Percentiles rank a stretch among this genome's conserved stretches.
phyloP scores from a whole-genome alignment of 2,113 vertebrate genomes.

The Vulpes lagopus region DNA sequence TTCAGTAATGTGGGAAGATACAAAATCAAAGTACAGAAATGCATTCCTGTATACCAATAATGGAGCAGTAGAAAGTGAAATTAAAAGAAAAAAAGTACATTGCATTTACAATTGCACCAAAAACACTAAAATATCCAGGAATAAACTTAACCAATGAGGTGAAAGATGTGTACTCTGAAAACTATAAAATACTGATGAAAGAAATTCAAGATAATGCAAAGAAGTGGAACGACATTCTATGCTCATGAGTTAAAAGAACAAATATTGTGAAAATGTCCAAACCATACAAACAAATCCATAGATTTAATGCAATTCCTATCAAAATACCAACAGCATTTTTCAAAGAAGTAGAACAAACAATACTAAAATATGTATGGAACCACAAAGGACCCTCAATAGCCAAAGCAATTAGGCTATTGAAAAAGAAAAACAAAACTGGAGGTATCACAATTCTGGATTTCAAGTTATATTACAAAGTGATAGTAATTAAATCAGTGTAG shows the following conservation, averaged over 20 bases:
- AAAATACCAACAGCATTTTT: background rate
- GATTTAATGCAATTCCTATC: background rate
- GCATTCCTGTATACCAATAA: background rate
- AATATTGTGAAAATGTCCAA: background rate
- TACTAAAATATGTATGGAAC: background rate
- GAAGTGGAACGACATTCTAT: background rate
- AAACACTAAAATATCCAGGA: background rate
- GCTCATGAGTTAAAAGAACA: background rate
- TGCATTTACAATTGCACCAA: background rate
- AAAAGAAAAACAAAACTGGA: background rate
- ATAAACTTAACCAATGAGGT: background rate
- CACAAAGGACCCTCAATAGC: background rate
- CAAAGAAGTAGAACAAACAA: background rate
- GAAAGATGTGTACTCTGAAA: background rate
- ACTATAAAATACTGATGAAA: background rate
- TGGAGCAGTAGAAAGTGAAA: background rate
- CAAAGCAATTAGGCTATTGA: background rate
- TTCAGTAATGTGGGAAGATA: background rate
- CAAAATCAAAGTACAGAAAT: background rate
- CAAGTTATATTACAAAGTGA: background rate
- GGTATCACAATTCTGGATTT: background rate
- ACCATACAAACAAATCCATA: background rate
- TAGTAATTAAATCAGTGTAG: background rate
- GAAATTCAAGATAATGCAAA: background rate
- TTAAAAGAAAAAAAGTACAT: background rate